Conservation (phyloP, 1,140 invertebrate species). For the Aphelenchoides avenae region DNA sequence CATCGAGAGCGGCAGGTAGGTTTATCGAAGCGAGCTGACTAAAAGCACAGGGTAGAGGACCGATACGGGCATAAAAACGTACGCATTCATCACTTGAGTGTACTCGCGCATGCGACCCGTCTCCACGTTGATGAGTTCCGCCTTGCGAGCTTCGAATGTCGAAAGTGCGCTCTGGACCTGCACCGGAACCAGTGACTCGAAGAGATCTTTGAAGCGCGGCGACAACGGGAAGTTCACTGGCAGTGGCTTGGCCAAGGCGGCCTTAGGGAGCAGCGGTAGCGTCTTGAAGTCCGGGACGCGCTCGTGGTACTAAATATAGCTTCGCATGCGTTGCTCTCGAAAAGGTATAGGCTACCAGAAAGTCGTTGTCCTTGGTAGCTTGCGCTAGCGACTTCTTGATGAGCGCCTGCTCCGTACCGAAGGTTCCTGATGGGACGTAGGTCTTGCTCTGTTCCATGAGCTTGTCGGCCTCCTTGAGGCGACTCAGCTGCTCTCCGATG, state of each 20-base stretch:
- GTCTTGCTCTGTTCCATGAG: conserved; percentile 65
- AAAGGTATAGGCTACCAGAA: conserved; percentile 72
- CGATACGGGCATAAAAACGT: conserved; percentile 26
- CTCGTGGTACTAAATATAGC: conserved; percentile 73
- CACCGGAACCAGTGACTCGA: conserved; percentile 37
- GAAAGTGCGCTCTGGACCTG: conserved; percentile 35
- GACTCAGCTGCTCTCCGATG: conserved; percentile 33
- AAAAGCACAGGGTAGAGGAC: conserved; percentile 8
- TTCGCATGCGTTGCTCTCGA: conserved; percentile 66
- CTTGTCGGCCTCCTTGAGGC: conserved; percentile 27
- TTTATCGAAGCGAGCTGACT: conserved; percentile 70
- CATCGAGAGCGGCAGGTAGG: conserved; percentile 92
- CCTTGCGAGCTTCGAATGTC: conserved; percentile 33
- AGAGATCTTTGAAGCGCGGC: conserved; percentile 68
- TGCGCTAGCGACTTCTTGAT: conserved; percentile 89
- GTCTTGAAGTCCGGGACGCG: conserved; percentile 79
- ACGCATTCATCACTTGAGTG: conserved; percentile 66
- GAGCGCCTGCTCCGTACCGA: conserved; percentile 73
- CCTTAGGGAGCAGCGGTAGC: conserved; percentile 74
- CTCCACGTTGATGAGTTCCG: conserved; percentile 72
- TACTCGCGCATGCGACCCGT: conserved; percentile 76
- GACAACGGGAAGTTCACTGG: conserved; percentile 66
- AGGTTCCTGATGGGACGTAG: conserved; percentile 78
- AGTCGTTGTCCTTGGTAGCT: conserved; percentile 72
- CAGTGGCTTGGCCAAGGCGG: conserved; percentile 73